Evolutionary conservation across 2,113 vertebrate species (phyloP).

Genomic region (Spea bombifrons): DNA sequence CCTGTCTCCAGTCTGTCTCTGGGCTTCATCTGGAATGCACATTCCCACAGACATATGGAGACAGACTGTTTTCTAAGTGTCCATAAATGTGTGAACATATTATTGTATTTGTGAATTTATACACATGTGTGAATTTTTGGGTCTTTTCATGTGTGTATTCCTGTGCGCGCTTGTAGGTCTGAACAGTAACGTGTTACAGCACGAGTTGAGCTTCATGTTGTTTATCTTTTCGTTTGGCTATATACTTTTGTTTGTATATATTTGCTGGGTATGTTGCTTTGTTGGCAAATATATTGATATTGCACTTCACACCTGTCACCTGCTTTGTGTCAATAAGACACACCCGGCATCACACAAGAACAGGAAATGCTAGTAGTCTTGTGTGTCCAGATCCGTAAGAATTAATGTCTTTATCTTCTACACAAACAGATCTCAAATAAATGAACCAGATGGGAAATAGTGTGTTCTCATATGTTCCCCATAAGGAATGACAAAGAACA

Average conservation of each 20-base stretch:
- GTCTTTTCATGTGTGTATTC: background rate
- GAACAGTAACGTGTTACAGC: background rate
- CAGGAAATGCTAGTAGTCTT: background rate
- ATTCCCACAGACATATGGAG: background rate
- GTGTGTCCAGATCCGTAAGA: too few species aligned
- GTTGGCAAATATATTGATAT: background rate
- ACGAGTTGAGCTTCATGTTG: background rate
- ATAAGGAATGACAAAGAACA: too few species aligned
- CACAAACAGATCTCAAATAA: too few species aligned
- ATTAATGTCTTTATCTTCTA: too few species aligned
- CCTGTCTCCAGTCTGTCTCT: constrained; percentile 15
- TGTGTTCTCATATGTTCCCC: too few species aligned
- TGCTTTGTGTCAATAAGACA: constrained; percentile 24
- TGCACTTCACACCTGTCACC: constrained; percentile 22
- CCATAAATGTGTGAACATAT: background rate
- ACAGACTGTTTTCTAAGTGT: background rate
- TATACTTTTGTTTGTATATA: background rate
- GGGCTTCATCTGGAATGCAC: constrained; percentile 13
- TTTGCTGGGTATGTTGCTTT: background rate
- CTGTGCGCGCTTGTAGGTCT: background rate
- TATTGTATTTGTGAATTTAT: background rate
- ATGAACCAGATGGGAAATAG: too few species aligned
- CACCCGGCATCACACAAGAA: constrained; percentile 5
- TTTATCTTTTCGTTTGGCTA: background rate
- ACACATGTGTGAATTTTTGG: background rate